phyloP scores from a whole-genome alignment of 2,113 vertebrate species.

The Paedocypris sp. region DNA sequence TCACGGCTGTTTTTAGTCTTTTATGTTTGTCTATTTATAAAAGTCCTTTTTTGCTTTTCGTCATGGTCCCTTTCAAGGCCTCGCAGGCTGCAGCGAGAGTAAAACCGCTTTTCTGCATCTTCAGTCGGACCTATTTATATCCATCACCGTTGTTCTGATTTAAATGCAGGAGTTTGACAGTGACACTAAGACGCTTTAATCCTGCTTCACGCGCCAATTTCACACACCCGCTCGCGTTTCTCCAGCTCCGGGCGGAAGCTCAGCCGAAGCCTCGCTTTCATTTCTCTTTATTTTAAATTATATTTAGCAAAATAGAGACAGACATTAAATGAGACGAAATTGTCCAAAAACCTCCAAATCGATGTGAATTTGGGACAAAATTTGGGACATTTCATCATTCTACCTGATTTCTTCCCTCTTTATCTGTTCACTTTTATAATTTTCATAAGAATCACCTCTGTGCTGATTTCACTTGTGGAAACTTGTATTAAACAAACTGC shows the following conservation, averaged over 20 bases:
- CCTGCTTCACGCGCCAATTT: conserved; percentile 23
- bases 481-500: too few relatives aligned
- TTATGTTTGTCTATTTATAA: neutral
- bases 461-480: too few relatives aligned
- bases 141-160: conserved; percentile 3
- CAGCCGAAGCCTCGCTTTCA: too few relatives aligned
- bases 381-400: too few relatives aligned
- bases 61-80: neutral
- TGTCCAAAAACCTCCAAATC: too few relatives aligned
- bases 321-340: too few relatives aligned
- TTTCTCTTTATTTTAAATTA: too few relatives aligned
- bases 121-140: conserved; percentile 38
- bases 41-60: neutral
- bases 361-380: too few relatives aligned
- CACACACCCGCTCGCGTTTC: conserved; percentile 1
- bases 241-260: neutral
- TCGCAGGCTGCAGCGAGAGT: neutral
- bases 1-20: neutral
- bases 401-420: too few relatives aligned
- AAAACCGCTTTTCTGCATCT: neutral
- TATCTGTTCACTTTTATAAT: too few relatives aligned
- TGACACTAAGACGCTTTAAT: conserved; percentile 19
- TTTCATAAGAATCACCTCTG: too few relatives aligned
- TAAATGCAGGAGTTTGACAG: conserved; percentile 17
- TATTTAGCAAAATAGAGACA: too few relatives aligned